phyloP scores from a whole-genome alignment of 2,888 invertebrate genomes.

The Yponomeuta plumbellus region DNA sequence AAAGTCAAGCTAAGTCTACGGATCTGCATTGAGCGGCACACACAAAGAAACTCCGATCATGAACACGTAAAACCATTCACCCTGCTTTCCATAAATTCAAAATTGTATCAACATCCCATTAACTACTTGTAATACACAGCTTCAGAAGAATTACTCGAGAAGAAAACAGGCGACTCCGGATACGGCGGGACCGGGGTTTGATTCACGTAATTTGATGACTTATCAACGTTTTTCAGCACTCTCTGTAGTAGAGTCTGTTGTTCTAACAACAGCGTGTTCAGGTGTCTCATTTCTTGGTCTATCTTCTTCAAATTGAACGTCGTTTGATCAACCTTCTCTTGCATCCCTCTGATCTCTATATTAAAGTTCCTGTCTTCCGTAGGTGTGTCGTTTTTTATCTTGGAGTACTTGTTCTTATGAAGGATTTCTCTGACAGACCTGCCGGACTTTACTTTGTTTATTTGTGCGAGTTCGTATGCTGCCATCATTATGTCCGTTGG shows the following conservation, averaged over 20 bases:
- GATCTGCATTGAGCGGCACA: too few species aligned
- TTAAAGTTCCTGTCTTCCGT: conserved; percentile 66
- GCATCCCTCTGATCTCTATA: conserved; percentile 77
- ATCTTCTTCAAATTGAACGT: conserved; percentile 82
- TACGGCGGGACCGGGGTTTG: conserved; percentile 27
- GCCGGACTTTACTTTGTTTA: conserved; percentile 81
- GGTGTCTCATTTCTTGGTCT: conserved; percentile 81
- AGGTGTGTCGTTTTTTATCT: conserved; percentile 75
- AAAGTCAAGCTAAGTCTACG: too few species aligned
- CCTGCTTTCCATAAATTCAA: background rate
- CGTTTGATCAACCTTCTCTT: conserved; percentile 82
- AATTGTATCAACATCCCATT: background rate
- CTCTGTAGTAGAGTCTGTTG: conserved; percentile 60
- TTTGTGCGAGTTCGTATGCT: conserved; percentile 86
- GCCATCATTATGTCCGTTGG: conserved; percentile 87
- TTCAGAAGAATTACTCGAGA: conserved; percentile 25
- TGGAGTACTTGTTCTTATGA: conserved; percentile 76
- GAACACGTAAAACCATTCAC: background rate
- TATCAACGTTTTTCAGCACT: conserved; percentile 41
- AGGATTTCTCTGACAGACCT: conserved; percentile 79
- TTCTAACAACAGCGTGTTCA: conserved; percentile 71
- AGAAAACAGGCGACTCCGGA: conserved; percentile 56
- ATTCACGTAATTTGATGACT: conserved; percentile 31
- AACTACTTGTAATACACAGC: background rate
- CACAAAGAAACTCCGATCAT: too few species aligned